Evolutionary conservation across 2,113 vertebrate genomes (phyloP), one percentile per base, ranked within the genome.

Genomic region (Sander vitreus): DNA sequence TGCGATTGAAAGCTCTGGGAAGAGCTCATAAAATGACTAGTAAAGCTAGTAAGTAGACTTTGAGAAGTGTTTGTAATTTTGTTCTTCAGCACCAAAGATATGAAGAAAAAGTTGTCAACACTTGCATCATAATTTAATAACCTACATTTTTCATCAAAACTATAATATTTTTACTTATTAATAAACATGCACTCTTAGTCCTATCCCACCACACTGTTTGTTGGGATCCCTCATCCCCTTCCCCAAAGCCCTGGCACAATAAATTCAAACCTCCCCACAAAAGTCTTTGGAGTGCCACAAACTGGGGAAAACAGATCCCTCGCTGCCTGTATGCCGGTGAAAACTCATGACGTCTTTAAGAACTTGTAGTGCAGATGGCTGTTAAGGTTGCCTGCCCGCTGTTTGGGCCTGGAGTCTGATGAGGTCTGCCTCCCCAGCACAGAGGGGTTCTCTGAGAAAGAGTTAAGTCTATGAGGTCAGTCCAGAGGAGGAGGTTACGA

Each of bases 371-470:
- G 87, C 90, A 85, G 91, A 89, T 80, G 88, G 83, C 85, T 76
- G 89, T 85, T 79, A 59, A 85, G 78, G 76, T 43, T 69, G 83
- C 79, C 72, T 71, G 88, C 89, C 76, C 71, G 85, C 88, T 83
- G 91, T 68, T 90, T 60, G 86, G 88, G 89, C 76, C 85, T 68
- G 85, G 88, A 76, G 73, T 78, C 87, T 78, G 89, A 90, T 78
- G 89, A 91, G 89, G 78, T 78, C 89, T 72, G 90, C 85, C 89
- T 87, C 88, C 71, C 25, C 88, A 7, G 88, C 92, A 92, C 90
- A 92, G 90, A 89, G 86, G 92, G 88, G 87, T 83, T 92, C 92
- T 89, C 69, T 89, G 91, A 91, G 91, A 92, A 88, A 89, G 88
- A 90, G 88, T 90, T 90, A 87, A 93, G 84, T 88, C 85, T 83